These are phyloP conservation scores for human DNA, from an alignment of 2,113 vertebrate genomes.

Conservation along the genomic window GRCh38 chr6:63022001-63022500, in stretches of 20 bases:
- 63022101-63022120: not conserved
- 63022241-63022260: not conserved
- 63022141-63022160: not conserved
- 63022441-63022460: conserved; percentile 76
- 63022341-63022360: conserved; percentile 47
- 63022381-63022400: conserved; percentile 76
- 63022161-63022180: conserved; percentile 22
- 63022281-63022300: conserved; percentile 70
- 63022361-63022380: conserved; percentile 75
- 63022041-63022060: not conserved
- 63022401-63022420: conserved; percentile 55
- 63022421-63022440: conserved; percentile 71
- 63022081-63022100: not conserved
- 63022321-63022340: conserved; percentile 58
- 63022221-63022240: conserved; percentile 11
- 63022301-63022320: not conserved
- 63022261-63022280: conserved; percentile 57
- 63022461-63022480: conserved; percentile 80
- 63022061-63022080: not conserved
- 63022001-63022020: not conserved
- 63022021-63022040: not conserved
- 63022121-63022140: conserved; percentile 20
- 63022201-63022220: not conserved
- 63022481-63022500: conserved; percentile 72
- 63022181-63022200: not conserved